Conservation (phyloP, 1,140 invertebrate species). For the Orussus abietinus region DNA sequence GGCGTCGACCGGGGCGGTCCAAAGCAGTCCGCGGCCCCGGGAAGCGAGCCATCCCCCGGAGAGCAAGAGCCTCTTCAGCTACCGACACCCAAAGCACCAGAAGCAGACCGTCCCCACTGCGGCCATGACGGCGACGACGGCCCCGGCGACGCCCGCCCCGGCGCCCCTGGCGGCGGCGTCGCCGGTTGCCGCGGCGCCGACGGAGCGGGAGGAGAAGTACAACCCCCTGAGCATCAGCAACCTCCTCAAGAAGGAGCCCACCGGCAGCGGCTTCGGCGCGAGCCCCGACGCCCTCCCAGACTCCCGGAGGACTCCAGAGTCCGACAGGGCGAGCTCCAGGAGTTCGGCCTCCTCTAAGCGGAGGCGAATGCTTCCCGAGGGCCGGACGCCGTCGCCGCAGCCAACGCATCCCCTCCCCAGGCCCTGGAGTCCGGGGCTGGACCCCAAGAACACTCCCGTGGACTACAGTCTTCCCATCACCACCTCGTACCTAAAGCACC, state of each 20-base stretch:
- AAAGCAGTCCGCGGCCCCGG: constrained; percentile 34
- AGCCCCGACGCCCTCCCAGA: constrained; percentile 27
- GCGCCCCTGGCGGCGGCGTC: no score
- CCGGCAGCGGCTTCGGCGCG: constrained; percentile 21
- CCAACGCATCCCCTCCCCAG: constrained; percentile 33
- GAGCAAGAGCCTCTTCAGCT: constrained; percentile 41
- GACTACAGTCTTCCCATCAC: constrained; percentile 82
- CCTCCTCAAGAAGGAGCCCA: constrained; percentile 61
- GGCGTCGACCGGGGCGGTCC: constrained; percentile 28
- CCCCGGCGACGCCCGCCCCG: no score
- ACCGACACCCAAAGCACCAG: constrained; percentile 37
- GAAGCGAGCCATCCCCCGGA: constrained; percentile 39
- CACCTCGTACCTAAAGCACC: constrained; percentile 79
- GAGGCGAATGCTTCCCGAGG: constrained; percentile 50
- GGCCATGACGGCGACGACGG: constrained; percentile 17
- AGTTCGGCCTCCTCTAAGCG: constrained; percentile 43
- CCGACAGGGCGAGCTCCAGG: constrained; percentile 41
- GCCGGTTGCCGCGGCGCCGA: constrained; percentile 20
- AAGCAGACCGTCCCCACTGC: constrained; percentile 24
- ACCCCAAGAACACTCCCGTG: constrained; percentile 53
- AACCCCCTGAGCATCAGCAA: constrained; percentile 67
- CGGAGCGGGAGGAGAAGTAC: constrained; percentile 56
- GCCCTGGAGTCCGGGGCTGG: constrained; percentile 43
- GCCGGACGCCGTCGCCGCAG: constrained; percentile 43
- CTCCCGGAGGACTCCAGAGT: constrained; percentile 41